phyloP scores from a whole-genome alignment of 2,888 invertebrate genomes.

The Eurytoma adleriae region DNA sequence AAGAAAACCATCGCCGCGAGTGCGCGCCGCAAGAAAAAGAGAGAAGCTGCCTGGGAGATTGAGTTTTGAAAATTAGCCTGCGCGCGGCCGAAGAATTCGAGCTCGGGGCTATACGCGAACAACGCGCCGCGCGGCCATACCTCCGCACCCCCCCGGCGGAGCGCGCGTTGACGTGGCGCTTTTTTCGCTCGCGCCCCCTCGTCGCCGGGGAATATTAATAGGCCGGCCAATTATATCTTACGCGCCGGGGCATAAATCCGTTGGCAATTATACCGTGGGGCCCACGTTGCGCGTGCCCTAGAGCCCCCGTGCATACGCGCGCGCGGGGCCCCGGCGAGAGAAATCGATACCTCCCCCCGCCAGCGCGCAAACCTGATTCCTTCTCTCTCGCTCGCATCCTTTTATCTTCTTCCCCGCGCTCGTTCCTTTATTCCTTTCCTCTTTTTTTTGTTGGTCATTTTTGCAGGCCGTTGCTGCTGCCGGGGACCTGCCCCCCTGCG shows the following conservation, averaged over 20 bases:
- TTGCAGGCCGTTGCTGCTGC: too few species aligned
- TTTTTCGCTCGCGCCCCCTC: constrained; percentile 54
- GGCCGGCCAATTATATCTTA: constrained; percentile 70
- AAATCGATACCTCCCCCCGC: constrained; percentile 51
- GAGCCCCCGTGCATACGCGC: constrained; percentile 30
- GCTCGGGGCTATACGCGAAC: constrained; percentile 18
- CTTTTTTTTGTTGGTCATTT: neutral
- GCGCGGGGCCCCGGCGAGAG: constrained; percentile 7
- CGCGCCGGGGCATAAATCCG: constrained; percentile 69
- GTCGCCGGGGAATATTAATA: constrained; percentile 70
- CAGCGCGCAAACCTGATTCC: constrained; percentile 32
- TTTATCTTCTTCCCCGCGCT: constrained; percentile 18
- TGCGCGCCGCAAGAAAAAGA: neutral
- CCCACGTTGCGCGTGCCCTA: constrained; percentile 53
- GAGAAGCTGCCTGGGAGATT: neutral
- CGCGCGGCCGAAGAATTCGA: constrained; percentile 7
- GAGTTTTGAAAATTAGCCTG: constrained; percentile 45
- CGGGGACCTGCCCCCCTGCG: neutral
- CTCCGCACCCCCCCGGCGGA: constrained; percentile 16
- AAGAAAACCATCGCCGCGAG: too few species aligned
- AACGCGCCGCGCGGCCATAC: neutral
- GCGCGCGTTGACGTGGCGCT: constrained; percentile 44
- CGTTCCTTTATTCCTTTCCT: neutral
- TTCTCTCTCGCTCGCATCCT: constrained; percentile 3
- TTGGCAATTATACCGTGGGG: constrained; percentile 58